Evolutionary conservation across 2,888 invertebrate genomes (phyloP), one percentile per base, ranked within the genome.

Genomic region (Cataglyphis rosenhaueri): DNA sequence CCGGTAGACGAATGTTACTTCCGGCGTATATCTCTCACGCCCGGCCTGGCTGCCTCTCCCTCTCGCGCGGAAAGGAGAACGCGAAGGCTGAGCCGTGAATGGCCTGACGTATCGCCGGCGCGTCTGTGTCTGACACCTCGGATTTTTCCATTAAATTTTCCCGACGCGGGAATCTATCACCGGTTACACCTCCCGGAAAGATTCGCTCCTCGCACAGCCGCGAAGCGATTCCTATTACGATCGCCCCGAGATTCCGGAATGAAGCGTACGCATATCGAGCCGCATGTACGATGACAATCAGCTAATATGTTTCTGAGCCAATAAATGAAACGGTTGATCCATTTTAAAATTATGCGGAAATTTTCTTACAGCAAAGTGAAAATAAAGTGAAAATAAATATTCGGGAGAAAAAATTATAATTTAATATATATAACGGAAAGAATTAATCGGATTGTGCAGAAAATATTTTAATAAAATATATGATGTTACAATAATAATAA

Each of bases 131-230:
- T 93, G 94, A 94, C 94, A 94, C 92, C 92, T 91, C 90, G 93
- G 94, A 94, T 94, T 94, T 94, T 94, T 94, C 94, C 94, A 94
- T 94, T 94, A 93, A 94, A 93, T 93, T 93, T 93, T 91, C 92
- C 88, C 92, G 92, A 93, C 93, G 92, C 90, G 92, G 91, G 90
- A 94, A 94, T 94, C 93, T 94, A 94, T 94, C 94, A 94, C 93
- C 91, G 91, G 91, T 89, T 91, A 92, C 92, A 92, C 91, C 76
- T 91, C 88, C 89, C 88, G 89, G 87, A 90, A 90, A 92, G 91
- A 90, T 87, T 87, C 88, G 88, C 89, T 84, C 82, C 89, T 83
- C 32, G 57, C 65, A 29, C 82, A 62, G 62, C 88, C 87, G 89
- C 91, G 86, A 90, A 91, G 91, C 91, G 92, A 92, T 92, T 92